These are phyloP conservation scores for Limnephilus auricula DNA, from an alignment of 2,888 invertebrate species.

Conservation along the genomic window DNA sequence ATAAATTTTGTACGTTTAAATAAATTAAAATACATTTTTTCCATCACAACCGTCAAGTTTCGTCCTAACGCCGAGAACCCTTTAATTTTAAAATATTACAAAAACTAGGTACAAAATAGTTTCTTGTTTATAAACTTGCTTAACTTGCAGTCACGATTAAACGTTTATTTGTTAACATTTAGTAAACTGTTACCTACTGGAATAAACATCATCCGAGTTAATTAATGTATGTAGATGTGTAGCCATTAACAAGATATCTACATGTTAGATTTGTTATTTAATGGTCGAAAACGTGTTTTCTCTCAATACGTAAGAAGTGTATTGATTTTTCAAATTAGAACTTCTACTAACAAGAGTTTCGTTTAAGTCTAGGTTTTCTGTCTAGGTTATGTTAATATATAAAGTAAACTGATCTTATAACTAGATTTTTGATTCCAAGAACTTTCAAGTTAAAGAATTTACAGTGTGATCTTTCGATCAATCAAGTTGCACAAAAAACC, in stretches of 20 bases:
- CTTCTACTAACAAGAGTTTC: not conserved
- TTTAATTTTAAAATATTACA: not conserved
- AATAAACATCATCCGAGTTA: not conserved
- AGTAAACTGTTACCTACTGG: not conserved
- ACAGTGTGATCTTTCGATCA: not conserved
- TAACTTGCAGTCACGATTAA: slow-evolving; percentile 28
- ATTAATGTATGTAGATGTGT: not conserved
- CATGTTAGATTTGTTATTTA: not conserved
- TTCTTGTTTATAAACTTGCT: not conserved
- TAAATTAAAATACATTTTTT: not conserved
- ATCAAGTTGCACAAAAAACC: not conserved
- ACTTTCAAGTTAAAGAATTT: not conserved
- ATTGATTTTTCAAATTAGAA: not conserved
- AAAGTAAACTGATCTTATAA: not conserved
- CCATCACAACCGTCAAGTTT: not conserved
- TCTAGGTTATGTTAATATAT: not conserved
- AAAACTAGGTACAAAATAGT: not conserved
- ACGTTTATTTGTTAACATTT: slow-evolving; percentile 20
- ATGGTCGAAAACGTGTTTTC: not conserved
- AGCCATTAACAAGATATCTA: not conserved
- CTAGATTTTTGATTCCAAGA: not conserved
- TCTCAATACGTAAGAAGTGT: not conserved
- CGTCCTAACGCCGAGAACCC: not conserved
- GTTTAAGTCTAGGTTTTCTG: not conserved
- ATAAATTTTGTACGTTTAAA: too few relatives aligned